Conservation (phyloP, 2,797 vertebrate genomes). For the Enteromius argenteus region DNA sequence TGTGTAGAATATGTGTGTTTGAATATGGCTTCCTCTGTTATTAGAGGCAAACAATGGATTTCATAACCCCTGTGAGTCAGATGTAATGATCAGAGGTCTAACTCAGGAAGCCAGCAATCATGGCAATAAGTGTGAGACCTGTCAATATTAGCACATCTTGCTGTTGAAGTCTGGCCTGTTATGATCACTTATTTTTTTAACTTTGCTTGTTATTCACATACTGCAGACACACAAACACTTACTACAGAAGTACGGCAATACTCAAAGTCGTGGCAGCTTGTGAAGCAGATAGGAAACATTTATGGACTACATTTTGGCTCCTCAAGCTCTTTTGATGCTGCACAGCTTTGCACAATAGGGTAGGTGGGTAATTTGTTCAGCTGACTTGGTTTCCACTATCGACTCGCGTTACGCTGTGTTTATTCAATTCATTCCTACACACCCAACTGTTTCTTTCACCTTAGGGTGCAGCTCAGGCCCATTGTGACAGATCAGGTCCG, state of each 20-base stretch:
- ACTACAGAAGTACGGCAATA: slow-evolving; percentile 14
- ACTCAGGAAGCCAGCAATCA: slow-evolving; percentile 14
- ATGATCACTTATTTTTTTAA: slow-evolving; percentile 46
- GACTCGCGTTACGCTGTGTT: slow-evolving; percentile 43
- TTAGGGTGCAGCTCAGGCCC: slow-evolving; percentile 40
- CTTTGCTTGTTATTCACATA: slow-evolving; percentile 28
- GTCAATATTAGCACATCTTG: slow-evolving; percentile 21
- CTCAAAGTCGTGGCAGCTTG: slow-evolving; percentile 24
- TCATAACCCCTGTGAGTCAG: slow-evolving; percentile 5
- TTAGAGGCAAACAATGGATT: slow-evolving; percentile 19
- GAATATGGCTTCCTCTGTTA: neutral
- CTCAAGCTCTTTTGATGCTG: slow-evolving; percentile 47
- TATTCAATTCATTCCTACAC: slow-evolving; percentile 57
- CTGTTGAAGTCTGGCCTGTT: slow-evolving; percentile 15
- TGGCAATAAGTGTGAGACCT: slow-evolving; percentile 2
- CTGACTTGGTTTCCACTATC: slow-evolving; percentile 53
- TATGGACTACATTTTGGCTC: slow-evolving; percentile 44
- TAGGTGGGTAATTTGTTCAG: slow-evolving; percentile 50
- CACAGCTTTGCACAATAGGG: slow-evolving; percentile 54
- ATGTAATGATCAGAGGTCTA: slow-evolving; percentile 21
- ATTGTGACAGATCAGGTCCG: slow-evolving; percentile 52
- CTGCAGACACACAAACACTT: slow-evolving; percentile 13
- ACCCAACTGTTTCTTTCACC: slow-evolving; percentile 56
- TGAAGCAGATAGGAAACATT: slow-evolving; percentile 38
- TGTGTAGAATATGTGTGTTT: neutral